Evolutionary conservation across 2,797 vertebrate species (phyloP).

Genomic region (Onychomys torridus): DNA sequence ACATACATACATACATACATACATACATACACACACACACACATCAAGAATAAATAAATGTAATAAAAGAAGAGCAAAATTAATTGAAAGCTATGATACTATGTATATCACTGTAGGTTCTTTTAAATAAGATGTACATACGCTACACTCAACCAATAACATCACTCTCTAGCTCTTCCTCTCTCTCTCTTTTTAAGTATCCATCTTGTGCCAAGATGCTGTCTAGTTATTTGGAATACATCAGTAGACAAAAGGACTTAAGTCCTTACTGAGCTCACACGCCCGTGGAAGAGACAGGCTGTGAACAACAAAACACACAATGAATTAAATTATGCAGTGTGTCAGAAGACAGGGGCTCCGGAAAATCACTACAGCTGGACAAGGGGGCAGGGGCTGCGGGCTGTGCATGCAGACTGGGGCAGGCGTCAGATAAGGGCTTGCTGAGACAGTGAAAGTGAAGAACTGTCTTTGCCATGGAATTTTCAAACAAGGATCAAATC

Average conservation of each 20-base stretch:
- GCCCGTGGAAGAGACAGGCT: background rate
- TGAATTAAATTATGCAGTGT: background rate
- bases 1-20: background rate
- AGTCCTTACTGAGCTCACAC: background rate
- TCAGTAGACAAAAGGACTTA: background rate
- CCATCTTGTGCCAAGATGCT: background rate
- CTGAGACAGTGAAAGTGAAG: background rate
- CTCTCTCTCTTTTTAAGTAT: background rate
- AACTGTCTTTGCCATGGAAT: background rate
- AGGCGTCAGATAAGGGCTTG: background rate
- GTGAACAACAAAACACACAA: background rate
- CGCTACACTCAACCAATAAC: background rate
- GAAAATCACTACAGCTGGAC: background rate
- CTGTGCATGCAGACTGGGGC: accelerated
- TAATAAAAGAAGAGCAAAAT: background rate
- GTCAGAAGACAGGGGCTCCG: background rate
- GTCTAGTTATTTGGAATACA: background rate
- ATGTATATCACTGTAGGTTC: background rate
- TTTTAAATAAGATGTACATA: background rate
- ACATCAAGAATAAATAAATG: background rate
- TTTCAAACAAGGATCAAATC: conserved; percentile 6
- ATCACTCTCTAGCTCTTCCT: background rate
- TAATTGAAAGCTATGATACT: background rate
- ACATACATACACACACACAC: too few species aligned
- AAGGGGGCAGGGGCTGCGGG: background rate